Evolutionary conservation across 2,113 vertebrate species (phyloP), one percentile per base, ranked within the genome.

Genomic region (Ochotona princeps): DNA sequence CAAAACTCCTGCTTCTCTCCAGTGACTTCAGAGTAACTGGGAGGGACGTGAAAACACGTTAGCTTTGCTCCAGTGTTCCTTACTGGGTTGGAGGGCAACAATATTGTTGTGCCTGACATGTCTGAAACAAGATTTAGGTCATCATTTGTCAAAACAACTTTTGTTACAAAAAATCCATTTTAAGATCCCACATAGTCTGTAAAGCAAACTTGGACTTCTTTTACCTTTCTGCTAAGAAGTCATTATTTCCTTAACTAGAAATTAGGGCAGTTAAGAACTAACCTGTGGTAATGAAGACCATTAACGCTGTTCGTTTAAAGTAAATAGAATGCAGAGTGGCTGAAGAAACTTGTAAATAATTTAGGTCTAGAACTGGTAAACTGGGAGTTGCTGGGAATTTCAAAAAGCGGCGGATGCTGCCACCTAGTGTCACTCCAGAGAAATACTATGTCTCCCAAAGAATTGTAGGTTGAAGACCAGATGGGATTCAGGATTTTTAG

Each of bases 391-490:
- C 13, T 1, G 0, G 3, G 44, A 35, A 67, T 35, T 14, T 80
- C 73, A 97, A 96, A 97, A 94, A 82, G 95, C 80, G 94, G 38
- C 76, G 1, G 26, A 84, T 96, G 84, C 96, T 97, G 96, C 97
- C 97, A 95, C 81, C 97, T 97, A 72, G 94, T 88, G 97, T 83
- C 23, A 7, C 3, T 47, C 0, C 9, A 21, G 60, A 25, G 60
- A 95, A 92, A 13, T 92, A 44, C 91, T 54, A 1, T 20, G 10
- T 23, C 32, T 75, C 60, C 47, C 12, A 2, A 18, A 49, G 54
- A 7, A n/a, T 0, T 21, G 38, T 9, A 11, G 61, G 38, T 3
- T 51, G 10, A 67, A 23, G 12, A 83, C 4, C 51, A 28, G 32
- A 21, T 73, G 13, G 35, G 82, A 95, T 82, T 74, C 30, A 76